Conservation (phyloP, 1,140 invertebrate species). For the Macrobrachium rosenbergii region DNA sequence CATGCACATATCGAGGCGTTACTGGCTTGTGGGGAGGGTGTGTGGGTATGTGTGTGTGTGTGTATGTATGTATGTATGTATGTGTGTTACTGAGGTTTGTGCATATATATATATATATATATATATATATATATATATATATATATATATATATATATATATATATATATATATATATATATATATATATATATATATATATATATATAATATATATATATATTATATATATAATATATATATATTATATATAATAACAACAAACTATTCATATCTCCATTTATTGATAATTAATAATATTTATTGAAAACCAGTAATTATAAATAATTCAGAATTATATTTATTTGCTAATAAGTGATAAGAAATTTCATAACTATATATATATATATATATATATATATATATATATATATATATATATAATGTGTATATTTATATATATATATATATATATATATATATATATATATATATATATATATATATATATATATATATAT, state of each 20-base stretch:
- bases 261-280: too few species aligned
- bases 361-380: too few species aligned
- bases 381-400: constrained; percentile 18
- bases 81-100: not conserved
- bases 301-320: too few species aligned
- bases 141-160: not conserved
- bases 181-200: too few species aligned
- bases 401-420: constrained; percentile 19
- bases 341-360: too few species aligned
- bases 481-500: constrained; percentile 12
- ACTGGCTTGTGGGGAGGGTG: not conserved
- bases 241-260: too few species aligned
- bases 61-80: not conserved
- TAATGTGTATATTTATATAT: too few species aligned
- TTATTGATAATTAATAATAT: too few species aligned
- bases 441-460: not conserved
- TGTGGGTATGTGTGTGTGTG: constrained; percentile 24
- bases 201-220: too few species aligned
- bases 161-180: not conserved
- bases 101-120: not conserved
- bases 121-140: not conserved
- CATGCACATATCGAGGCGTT: not conserved
- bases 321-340: too few species aligned
- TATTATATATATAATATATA: too few species aligned
- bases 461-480: constrained; percentile 3